phyloP scores from a whole-genome alignment of 2,888 invertebrate species.

The Tillus elongatus region DNA sequence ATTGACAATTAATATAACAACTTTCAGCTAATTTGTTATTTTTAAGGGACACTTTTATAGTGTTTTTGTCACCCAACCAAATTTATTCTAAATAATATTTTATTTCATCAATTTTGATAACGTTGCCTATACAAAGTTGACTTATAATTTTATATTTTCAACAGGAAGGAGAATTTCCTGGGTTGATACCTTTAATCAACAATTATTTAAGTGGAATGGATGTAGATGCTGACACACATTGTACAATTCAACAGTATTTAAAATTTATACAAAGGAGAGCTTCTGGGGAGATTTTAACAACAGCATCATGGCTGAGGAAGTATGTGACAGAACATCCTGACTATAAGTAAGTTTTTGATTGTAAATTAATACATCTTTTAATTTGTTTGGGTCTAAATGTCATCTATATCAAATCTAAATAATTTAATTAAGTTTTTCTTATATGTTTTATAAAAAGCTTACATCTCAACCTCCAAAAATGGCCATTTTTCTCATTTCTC shows the following conservation, averaged over 20 bases:
- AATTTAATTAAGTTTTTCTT: too few relatives aligned
- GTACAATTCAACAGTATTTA: conserved; percentile 93
- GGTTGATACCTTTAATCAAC: conserved; percentile 87
- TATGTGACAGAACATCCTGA: conserved; percentile 81
- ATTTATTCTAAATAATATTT: conserved; percentile 4
- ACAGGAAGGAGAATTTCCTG: conserved; percentile 88
- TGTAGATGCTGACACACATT: conserved; percentile 96
- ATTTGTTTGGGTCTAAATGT: conserved; percentile 4
- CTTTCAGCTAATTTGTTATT: too few relatives aligned
- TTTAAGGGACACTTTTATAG: too few relatives aligned
- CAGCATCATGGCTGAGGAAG: conserved; percentile 89
- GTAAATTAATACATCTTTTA: conserved; percentile 1
- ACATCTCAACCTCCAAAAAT: too few relatives aligned
- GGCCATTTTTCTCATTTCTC: too few relatives aligned
- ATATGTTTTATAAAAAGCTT: too few relatives aligned
- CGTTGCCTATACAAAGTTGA: conserved; percentile 2
- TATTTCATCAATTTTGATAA: background rate
- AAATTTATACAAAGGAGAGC: conserved; percentile 83
- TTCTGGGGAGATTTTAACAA: conserved; percentile 82
- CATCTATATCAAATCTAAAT: too few relatives aligned
- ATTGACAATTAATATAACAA: too few relatives aligned
- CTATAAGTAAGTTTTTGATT: conserved; percentile 66
- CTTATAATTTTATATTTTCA: conserved; percentile 20
- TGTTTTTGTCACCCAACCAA: background rate
- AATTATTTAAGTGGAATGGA: conserved; percentile 92